Base-by-base conservation (phyloP, 2,888 invertebrate genomes). In the Malthinus flaveolus region DNA sequence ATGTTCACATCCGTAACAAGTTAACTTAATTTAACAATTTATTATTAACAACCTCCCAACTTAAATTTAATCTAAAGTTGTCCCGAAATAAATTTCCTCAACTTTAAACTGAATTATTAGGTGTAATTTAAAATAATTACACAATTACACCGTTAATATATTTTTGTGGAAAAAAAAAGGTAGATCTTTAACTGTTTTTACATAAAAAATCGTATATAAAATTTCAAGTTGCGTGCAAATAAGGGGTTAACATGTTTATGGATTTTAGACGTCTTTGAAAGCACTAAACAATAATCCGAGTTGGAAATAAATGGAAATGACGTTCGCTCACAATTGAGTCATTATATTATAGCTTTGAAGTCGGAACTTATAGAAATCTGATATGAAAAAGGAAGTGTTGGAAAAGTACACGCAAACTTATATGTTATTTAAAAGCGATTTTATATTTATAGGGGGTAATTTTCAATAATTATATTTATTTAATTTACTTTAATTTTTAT, bases 271-370 rank as follows among this genome's bases (percentile, higher is more conserved):
- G 39, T 63, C 64, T 62, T 65, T 64, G 63, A 66, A 65, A 66
- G 66, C 68, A 63, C 65, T 66, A 62, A 59, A 59, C 62, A 59
- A 52, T 59, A 56, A 62, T 59, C 56, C 61, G 56, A 57, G 37
- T 60, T 61, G 48, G 58, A 63, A 68, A 66, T 67, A 64, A 69
- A 68, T 65, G 68, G 67, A 71, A 71, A 71, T 65, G 66, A 67
- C 67, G 69, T 72, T 66, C 67, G 69, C 72, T 66, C 73, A 73
- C 74, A 70, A 75, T 75, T 73, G 74, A 74, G 75, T 73, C 75
- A 75, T 75, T 42, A 42, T 42, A 42, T 15, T 42, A 23, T 74
- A 75, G 71, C 65, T 66, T 45, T 61, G 62, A 67, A 70, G 68
- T 68, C 68, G 68, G 69, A 70, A 70, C 69, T 61, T 49, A 60